Evolutionary conservation across 1,140 invertebrate species (phyloP).

Genomic region (Thaumatotibia leucotreta): DNA sequence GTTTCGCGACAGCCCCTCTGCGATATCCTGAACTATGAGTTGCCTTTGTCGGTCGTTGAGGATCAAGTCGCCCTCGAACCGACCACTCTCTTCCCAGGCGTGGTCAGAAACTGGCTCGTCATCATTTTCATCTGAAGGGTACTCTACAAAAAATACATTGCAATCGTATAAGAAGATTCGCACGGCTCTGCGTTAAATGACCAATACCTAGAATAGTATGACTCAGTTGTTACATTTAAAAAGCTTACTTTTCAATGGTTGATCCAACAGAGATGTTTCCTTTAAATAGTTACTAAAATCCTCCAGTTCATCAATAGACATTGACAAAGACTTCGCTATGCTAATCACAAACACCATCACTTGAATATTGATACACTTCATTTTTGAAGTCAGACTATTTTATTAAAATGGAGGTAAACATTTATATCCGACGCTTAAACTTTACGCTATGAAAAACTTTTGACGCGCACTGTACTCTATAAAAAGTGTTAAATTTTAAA

Average conservation of each 20-base stretch:
- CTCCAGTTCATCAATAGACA: constrained; percentile 56
- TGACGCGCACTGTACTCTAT: background rate
- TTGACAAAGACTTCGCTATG: constrained; percentile 48
- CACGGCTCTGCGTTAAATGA: background rate
- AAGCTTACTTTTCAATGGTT: constrained; percentile 62
- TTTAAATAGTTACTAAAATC: constrained; percentile 61
- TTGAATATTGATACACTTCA: constrained; percentile 40
- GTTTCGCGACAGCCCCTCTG: constrained; percentile 75
- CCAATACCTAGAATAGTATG: background rate
- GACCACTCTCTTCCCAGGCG: constrained; percentile 74
- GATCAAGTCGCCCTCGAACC: constrained; percentile 75
- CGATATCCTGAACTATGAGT: constrained; percentile 63
- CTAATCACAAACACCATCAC: constrained; percentile 43
- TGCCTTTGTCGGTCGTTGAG: constrained; percentile 63
- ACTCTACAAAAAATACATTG: constrained; percentile 29
- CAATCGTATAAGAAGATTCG: constrained; percentile 7
- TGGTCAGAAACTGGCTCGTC: constrained; percentile 54
- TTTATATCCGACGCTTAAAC: background rate
- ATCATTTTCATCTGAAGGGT: constrained; percentile 51
- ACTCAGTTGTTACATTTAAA: background rate
- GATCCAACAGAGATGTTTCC: constrained; percentile 59
- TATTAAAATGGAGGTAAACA: background rate
- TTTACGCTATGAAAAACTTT: background rate
- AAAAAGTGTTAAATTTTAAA: background rate
- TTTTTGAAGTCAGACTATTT: constrained; percentile 21